Conservation (phyloP, 92 coral and sea anemone genomes). For the Parazoanthus darwini region DNA sequence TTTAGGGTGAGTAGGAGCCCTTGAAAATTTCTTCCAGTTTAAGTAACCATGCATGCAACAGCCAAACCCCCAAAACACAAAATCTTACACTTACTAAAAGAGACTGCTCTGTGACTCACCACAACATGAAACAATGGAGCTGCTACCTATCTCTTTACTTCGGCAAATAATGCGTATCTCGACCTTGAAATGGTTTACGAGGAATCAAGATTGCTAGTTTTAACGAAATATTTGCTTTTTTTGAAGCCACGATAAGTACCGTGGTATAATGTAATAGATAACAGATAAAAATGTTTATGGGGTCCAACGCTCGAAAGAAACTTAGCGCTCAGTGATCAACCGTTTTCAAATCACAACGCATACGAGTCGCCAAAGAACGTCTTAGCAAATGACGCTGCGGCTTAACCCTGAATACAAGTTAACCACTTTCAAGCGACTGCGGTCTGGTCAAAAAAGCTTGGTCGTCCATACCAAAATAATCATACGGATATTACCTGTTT, state of each 20-base stretch:
- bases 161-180: neutral
- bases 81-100: too few species aligned
- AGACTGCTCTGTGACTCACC: neutral
- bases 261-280: neutral
- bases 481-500: conserved; percentile 55
- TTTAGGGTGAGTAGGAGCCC: too few species aligned
- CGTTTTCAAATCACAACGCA: neutral
- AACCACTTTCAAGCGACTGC: neutral
- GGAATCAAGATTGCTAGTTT: neutral
- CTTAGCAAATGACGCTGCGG: neutral
- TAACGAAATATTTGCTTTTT: neutral
- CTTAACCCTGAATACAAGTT: neutral
- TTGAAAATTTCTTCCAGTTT: neutral
- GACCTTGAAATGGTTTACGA: neutral
- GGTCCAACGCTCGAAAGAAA: too few species aligned
- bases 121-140: neutral
- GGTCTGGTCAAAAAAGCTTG: neutral
- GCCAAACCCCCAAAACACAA: neutral
- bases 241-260: neutral
- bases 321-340: neutral
- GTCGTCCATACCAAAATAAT: too few species aligned
- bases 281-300: too few species aligned
- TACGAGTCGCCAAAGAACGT: too few species aligned
- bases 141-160: neutral
- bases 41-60: neutral